Base-by-base conservation (phyloP, 2,113 vertebrate species). In the Argyrosomus japonicus region DNA sequence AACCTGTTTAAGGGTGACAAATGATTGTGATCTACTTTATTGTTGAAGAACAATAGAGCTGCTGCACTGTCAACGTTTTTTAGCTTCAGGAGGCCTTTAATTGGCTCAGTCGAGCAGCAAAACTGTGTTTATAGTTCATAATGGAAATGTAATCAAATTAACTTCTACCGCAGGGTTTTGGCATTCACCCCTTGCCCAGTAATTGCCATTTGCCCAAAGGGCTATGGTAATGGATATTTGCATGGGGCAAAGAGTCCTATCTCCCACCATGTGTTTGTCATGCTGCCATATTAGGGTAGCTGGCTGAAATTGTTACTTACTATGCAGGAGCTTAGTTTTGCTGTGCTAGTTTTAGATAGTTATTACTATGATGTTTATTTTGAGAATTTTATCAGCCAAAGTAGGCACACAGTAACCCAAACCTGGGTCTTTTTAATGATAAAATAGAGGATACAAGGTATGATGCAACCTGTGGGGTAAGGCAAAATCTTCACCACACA, bases 111-210 rank as follows among this genome's bases (percentile, higher is more conserved):
- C 81, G 51, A 92, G 94, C 93, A 89, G 88, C 84, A 94, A 94
- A 94, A 93, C 93, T 91, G 90, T 94, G 93, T 94, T 94, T 91
- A 94, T 94, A 90, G 91, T 93, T 93, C 92, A 92, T 93, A 93
- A 95, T 94, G 92, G 92, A 93, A 94, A 90, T 93, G 85, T 93
- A 95, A 95, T 95, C 92, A 91, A 94, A 95, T 94, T 92, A 93
- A 92, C 86, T 90, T 72, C 70, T 90, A 92, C 92, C 87, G 76
- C 82, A 89, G 93, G 91, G 90, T 93, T 93, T 93, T 94, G 94
- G 93, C 94, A 93, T 89, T 90, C 83, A 75, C 89, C 84, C 86
- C 80, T 91, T 90, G 92, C 85, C 88, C 83, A 75, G 93, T 95
- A 94, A 93, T 92, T 94, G 93, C 83, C 87, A 90, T 91, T 93